Base-by-base conservation (phyloP, 1,140 invertebrate genomes). In the Orchesella cincta region DNA sequence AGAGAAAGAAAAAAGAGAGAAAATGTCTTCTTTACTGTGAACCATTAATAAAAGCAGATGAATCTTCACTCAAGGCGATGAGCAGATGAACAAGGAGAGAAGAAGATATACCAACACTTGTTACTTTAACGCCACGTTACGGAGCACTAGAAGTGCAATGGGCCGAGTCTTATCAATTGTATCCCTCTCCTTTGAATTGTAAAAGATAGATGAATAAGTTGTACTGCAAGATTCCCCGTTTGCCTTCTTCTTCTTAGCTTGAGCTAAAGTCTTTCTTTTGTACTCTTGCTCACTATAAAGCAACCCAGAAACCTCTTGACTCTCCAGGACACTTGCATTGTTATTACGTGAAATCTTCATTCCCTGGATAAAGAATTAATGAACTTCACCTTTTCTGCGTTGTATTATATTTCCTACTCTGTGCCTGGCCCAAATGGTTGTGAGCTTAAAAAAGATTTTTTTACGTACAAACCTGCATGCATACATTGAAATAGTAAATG, bases 41-140 rank as follows among this genome's bases (percentile, higher is more conserved):
- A 73, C 75, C 79, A 80, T 80, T 80, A 80, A 80, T 80, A 80
- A 80, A 80, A 76, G 74, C 28, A 77, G 72, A 76, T 73, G 74
- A 72, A 33, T 76, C 79, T 78, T 71, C 76, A 75, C 79, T 80
- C 64, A 51, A 72, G 79, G 79, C 79, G 76, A 80, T 80, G 74
- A 78, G 62, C 28, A 67, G 62, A 67, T 29, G 31, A 67, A 67
- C 62, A 67, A 67, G 62, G 62, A 67, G 62, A 67, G 62, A 67
- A 67, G 33, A 67, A 67, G 62, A 67, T 67, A 67, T 67, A 67
- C 62, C 62, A 3, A 67, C 62, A 67, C 62, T 67, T 67, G 62
- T 67, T 67, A 67, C 62, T 67, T 67, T 67, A 67, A 67, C 62
- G 62, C 62, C 62, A 67, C 62, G 62, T 29, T 67, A 67, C 62